These are phyloP conservation scores for Helobdella robusta DNA, from an alignment of 2,888 invertebrate genomes.

Conservation along the genomic window DNA sequence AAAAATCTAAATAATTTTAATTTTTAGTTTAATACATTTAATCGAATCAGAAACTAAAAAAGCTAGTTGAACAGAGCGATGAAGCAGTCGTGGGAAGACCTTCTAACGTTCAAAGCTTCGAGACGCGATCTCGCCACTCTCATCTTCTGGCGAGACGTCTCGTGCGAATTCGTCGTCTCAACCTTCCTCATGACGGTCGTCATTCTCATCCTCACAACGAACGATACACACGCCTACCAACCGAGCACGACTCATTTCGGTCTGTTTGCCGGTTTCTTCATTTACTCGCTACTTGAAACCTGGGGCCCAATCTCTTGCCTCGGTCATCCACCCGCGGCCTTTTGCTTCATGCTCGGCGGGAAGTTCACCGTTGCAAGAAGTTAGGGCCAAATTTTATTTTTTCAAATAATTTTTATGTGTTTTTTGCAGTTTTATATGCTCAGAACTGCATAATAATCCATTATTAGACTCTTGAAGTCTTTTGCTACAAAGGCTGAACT, in stretches of 20 bases:
- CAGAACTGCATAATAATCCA: too few relatives aligned
- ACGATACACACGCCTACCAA: constrained; percentile 10
- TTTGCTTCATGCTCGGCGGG: constrained; percentile 11
- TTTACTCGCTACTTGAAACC: constrained; percentile 14
- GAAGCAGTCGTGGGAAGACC: background rate
- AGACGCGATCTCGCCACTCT: constrained; percentile 5
- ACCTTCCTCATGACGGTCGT: constrained; percentile 19
- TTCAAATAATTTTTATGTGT: background rate
- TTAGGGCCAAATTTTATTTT: background rate
- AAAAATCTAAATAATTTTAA: too few relatives aligned
- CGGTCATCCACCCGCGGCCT: constrained; percentile 7
- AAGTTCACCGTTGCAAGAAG: constrained; percentile 19
- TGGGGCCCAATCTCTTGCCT: constrained; percentile 16
- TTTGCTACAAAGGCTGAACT: too few relatives aligned
- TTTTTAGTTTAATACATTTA: too few relatives aligned
- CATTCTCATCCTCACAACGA: constrained; percentile 12
- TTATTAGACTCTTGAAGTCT: too few relatives aligned
- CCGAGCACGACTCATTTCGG: constrained; percentile 20
- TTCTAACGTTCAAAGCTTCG: background rate
- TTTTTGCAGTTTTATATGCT: background rate
- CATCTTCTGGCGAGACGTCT: constrained; percentile 23
- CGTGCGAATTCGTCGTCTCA: constrained; percentile 3
- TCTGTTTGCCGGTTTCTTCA: constrained; percentile 23
- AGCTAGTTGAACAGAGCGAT: too few relatives aligned
- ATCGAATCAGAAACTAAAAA: too few relatives aligned